Evolutionary conservation across 2,888 invertebrate species (phyloP).

Genomic region (Drosophila cyrtoloma): DNA sequence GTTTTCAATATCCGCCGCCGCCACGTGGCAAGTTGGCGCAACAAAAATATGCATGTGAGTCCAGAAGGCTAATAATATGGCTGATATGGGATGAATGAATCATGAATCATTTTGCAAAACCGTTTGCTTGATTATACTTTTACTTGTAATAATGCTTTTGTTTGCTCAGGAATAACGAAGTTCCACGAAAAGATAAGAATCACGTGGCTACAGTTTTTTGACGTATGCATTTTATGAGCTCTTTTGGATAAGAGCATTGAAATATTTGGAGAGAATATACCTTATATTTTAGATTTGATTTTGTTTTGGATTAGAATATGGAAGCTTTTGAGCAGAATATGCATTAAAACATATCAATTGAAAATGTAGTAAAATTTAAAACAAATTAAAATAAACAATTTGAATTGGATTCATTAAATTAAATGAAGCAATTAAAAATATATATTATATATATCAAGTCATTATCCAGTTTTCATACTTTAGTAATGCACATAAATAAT

Average conservation of each 20-base stretch:
- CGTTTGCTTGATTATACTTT: background rate
- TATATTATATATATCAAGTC: background rate
- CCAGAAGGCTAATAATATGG: background rate
- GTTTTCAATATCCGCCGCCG: constrained; percentile 94
- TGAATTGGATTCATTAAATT: background rate
- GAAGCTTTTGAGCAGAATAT: background rate
- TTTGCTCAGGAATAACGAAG: background rate
- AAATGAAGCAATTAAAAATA: background rate
- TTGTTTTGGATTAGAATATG: background rate
- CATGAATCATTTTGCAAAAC: background rate
- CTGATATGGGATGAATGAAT: background rate
- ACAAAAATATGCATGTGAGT: constrained; percentile 89
- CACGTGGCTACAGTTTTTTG: background rate
- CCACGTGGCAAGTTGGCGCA: constrained; percentile 88
- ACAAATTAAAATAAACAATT: background rate
- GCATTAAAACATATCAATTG: background rate
- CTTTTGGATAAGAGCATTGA: background rate
- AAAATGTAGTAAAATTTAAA: background rate
- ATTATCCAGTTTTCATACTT: background rate
- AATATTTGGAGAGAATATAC: background rate
- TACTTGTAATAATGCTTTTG: background rate
- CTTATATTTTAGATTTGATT: background rate
- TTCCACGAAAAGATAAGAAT: background rate
- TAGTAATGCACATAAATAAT: background rate
- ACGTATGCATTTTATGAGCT: background rate